These are phyloP conservation scores for Columba livia DNA, from an alignment of 2,113 vertebrate species.

Conservation along the genomic window DNA sequence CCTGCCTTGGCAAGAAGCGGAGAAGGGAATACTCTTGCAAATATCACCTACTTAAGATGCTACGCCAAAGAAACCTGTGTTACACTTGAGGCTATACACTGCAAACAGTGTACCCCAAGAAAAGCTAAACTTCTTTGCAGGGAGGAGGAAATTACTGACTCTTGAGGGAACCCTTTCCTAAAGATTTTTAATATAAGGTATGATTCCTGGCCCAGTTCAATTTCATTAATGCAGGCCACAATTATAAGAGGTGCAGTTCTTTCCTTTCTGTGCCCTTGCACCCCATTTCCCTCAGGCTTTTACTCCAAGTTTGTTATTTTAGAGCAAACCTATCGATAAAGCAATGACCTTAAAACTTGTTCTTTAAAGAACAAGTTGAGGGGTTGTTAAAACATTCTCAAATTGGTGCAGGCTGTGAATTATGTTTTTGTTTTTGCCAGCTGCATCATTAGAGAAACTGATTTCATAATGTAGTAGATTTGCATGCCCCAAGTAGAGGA, in stretches of 20 bases:
- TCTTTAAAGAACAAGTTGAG: not conserved
- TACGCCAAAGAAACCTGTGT: conserved; percentile 30
- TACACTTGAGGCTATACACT: conserved; percentile 21
- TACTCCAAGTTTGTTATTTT: not conserved
- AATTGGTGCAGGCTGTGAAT: conserved; percentile 17
- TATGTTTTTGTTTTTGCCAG: conserved; percentile 27
- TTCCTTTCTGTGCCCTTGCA: not conserved
- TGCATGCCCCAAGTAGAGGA: not conserved
- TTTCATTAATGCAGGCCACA: not conserved
- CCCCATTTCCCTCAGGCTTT: not conserved
- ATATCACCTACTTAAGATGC: conserved; percentile 50
- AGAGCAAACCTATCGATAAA: not conserved
- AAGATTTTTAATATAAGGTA: not conserved
- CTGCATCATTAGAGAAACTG: conserved; percentile 23
- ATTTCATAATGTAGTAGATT: conserved; percentile 18
- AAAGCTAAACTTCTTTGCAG: not conserved
- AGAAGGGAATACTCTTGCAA: conserved; percentile 38
- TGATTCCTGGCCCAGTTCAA: not conserved
- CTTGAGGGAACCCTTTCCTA: not conserved
- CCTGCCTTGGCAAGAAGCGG: not conserved
- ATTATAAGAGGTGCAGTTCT: not conserved
- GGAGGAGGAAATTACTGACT: not conserved
- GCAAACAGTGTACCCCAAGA: not conserved
- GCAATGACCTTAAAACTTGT: not conserved
- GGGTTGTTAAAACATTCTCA: not conserved